Percentiles rank a stretch among this genome's conserved stretches.
phyloP scores from a whole-genome alignment of 2,888 invertebrate genomes.

The Acanthacorydalis orientalis region DNA sequence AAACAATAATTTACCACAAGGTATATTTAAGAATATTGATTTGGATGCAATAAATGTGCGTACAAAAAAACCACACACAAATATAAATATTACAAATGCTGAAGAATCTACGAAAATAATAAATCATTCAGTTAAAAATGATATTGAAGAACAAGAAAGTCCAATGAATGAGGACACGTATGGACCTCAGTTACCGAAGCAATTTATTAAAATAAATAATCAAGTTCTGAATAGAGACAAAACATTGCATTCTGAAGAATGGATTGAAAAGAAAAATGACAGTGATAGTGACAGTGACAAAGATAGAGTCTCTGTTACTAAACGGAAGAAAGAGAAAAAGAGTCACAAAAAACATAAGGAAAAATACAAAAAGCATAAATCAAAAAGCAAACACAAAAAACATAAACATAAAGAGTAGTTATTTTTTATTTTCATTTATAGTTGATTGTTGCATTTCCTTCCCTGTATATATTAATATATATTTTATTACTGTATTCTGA shows the following conservation, averaged over 20 bases:
- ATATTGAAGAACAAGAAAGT: constrained; percentile 3
- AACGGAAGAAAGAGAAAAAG: constrained; percentile 29
- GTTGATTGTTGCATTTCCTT: too few species aligned
- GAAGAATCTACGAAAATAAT: constrained; percentile 5
- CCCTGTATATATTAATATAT: too few species aligned
- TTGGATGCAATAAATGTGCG: constrained; percentile 33
- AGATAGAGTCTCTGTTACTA: constrained; percentile 16
- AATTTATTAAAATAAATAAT: constrained; percentile 11
- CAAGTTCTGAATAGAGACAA: constrained; percentile 5
- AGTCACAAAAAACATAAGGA: constrained; percentile 14
- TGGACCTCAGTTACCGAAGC: constrained; percentile 41
- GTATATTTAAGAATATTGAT: constrained; percentile 51
- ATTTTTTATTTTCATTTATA: background rate
- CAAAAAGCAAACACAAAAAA: constrained; percentile 8
- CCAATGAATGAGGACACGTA: constrained; percentile 24
- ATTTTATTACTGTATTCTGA: too few species aligned
- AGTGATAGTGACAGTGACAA: constrained; percentile 11
- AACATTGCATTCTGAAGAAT: constrained; percentile 28
- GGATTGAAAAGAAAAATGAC: constrained; percentile 28
- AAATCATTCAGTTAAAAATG: constrained; percentile 6
- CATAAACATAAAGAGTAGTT: constrained; percentile 2
- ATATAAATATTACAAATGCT: constrained; percentile 7
- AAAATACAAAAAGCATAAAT: constrained; percentile 13
- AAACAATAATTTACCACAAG: constrained; percentile 51
- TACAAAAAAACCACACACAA: constrained; percentile 9